Evolutionary conservation across 1,140 invertebrate species (phyloP), one percentile per base, ranked within the genome.

Genomic region (Rhizoglyphus robini): DNA sequence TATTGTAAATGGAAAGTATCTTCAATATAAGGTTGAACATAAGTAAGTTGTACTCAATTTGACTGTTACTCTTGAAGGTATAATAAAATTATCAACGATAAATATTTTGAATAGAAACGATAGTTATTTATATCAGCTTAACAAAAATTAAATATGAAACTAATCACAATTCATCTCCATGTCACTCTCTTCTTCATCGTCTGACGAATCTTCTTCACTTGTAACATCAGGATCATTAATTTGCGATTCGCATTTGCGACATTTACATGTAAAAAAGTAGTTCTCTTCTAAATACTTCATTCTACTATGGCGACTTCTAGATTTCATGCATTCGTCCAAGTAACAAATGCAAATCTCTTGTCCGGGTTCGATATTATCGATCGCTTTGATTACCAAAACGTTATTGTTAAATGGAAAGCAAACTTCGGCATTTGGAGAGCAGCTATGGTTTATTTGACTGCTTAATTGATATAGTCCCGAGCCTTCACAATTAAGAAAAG

Each of bases 401-500:
- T 84, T 85, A 72, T 91, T 90, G 59, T 88, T 89, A 72, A 88
- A 82, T 1, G 86, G 85, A 74, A 96, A 96, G 23, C 83, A 83
- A 0, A 87, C 83, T 71, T 85, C 82, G 2, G 90, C 88, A 78
- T 95, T 96, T 4, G 92, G 90, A 0, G 79, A 73, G 75, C 93
- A 97, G 73, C 89, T 94, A 75, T 97, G 93, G 78, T 96, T 96
- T 63, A 87, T 76, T 77, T 49, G 2, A 65, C 90, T 93, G 74
- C 96, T 91, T 0, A 88, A 69, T 20, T 79, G 72, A 76, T 89
- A 96, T 0, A 97, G 76, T 1, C 88, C 93, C 20, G 90, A 91
- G 1, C 92, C 93, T 81, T 96, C 92, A 75, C 86, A 91, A 74
- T 96, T 90, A 18, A 96, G 75, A 75, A 96, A 96, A 65, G 83